Percentiles rank a stretch among this genome's conserved stretches.
These are phyloP conservation scores for Drosophila fulvimacula DNA, from an alignment of 2,888 invertebrate species.

Conservation along the genomic window DNA sequence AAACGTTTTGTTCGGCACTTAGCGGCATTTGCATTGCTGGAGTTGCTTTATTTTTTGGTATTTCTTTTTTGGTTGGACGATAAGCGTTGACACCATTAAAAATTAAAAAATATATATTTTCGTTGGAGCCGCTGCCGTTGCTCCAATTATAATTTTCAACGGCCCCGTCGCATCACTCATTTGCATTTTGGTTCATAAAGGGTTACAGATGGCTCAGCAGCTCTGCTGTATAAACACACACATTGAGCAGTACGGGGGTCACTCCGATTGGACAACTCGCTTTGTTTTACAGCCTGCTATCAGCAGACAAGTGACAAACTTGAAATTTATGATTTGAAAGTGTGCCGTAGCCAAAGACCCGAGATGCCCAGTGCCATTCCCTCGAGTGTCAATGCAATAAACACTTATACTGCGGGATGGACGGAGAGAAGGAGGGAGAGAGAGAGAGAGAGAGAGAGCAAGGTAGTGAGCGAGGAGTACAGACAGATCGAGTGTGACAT, in stretches of 20 bases:
- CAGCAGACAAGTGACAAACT: conserved; percentile 74
- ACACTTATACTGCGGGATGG: conserved; percentile 53
- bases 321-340: conserved; percentile 79
- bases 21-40: conserved; percentile 64
- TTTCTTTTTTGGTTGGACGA: conserved; percentile 52
- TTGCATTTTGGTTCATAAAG: conserved; percentile 59
- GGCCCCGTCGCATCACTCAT: conserved; percentile 67
- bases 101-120: conserved; percentile 62
- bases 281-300: conserved; percentile 64
- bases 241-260: not conserved
- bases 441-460: conserved; percentile 9
- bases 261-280: conserved; percentile 33
- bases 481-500: conserved; percentile 20
- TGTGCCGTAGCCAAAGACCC: conserved; percentile 57
- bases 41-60: conserved; percentile 30
- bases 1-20: conserved; percentile 74
- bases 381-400: conserved; percentile 77
- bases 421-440: not conserved
- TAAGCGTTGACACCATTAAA: conserved; percentile 80
- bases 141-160: conserved; percentile 79
- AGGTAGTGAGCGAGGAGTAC: conserved; percentile 6
- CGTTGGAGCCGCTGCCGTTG: conserved; percentile 22
- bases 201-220: conserved; percentile 18
- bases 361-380: conserved; percentile 27
- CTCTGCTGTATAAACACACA: not conserved